Base-by-base conservation (phyloP, 2,888 invertebrate species). In the Acanthococcus lagerstroemiae region DNA sequence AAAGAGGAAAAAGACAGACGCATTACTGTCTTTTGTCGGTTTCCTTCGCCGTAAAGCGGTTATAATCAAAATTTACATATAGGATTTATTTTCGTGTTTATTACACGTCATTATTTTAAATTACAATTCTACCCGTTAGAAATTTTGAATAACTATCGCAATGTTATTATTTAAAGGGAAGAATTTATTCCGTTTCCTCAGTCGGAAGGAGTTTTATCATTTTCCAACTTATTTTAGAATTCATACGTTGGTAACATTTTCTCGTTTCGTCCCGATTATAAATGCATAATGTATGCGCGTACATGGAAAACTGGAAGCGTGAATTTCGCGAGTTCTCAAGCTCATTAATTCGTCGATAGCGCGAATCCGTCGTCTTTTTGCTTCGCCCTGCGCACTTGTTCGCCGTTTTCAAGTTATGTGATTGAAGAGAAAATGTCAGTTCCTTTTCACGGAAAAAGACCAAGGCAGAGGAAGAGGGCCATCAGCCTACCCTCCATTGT, bases 91-190 rank as follows among this genome's bases (percentile, higher is more conserved):
- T 63, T 63, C 66, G 56, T 56, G 66, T 66, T 66, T 66, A 66
- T 66, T 66, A 66, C 66, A 55, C 56, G 66, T 66, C 66, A 66
- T 66, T 66, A 66, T 66, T 66, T 66, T 66, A 66, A 66, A 66
- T 66, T 66, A 66, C 66, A 55, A 66, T 63, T 63, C 63, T 52
- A 30, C 52, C 63, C 54, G 52, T 63, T 54, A 52, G 52, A 63
- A 63, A 52, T 63, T 63, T 63, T 63, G 63, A 63, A 63, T 63
- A 63, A 63, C 63, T 63, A 63, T 63, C 63, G 63, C 54, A 63
- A 63, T 63, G 50, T 63, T 52, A 63, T 63, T 30, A 63, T 63
- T 63, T 63, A 63, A 52, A 52, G 63, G 37, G 63, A 63, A 37
- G 63, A 52, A 63, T 52, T 63, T 63, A 50, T 37, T 63, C 52